phyloP scores from a whole-genome alignment of 2,888 invertebrate species.

The Tethea ocularis region DNA sequence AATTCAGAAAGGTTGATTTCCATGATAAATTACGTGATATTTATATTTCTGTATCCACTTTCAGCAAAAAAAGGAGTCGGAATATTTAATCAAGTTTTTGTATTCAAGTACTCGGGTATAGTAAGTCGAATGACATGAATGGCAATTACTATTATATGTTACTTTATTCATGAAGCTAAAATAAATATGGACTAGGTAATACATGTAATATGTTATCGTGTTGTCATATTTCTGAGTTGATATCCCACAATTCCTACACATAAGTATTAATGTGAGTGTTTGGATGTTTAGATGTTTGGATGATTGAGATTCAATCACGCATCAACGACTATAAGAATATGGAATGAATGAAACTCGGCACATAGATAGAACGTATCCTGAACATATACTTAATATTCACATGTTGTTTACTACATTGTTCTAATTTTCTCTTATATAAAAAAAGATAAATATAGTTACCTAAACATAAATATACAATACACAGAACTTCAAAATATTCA shows the following conservation, averaged over 20 bases:
- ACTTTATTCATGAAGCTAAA: neutral
- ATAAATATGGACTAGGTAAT: neutral
- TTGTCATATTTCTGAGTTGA: neutral
- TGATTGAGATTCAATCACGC: too few relatives aligned
- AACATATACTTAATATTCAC: too few relatives aligned
- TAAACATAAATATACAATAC: neutral
- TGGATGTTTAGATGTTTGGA: too few relatives aligned
- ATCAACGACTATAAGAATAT: too few relatives aligned
- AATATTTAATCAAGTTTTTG: conserved; percentile 3
- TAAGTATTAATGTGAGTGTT: too few relatives aligned
- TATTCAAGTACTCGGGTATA: neutral
- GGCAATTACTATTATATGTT: neutral
- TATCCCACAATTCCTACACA: too few relatives aligned
- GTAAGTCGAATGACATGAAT: neutral
- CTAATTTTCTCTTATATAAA: too few relatives aligned
- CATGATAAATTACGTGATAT: neutral
- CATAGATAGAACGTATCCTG: too few relatives aligned
- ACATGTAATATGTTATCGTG: neutral
- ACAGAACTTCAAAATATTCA: neutral
- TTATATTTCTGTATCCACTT: conserved; percentile 1
- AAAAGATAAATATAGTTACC: neutral
- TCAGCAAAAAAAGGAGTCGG: neutral
- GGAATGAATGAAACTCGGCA: too few relatives aligned
- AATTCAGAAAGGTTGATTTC: neutral
- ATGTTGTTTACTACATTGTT: neutral